Evolutionary conservation across 1,140 invertebrate species (phyloP).

Genomic region (Grapholita molesta): DNA sequence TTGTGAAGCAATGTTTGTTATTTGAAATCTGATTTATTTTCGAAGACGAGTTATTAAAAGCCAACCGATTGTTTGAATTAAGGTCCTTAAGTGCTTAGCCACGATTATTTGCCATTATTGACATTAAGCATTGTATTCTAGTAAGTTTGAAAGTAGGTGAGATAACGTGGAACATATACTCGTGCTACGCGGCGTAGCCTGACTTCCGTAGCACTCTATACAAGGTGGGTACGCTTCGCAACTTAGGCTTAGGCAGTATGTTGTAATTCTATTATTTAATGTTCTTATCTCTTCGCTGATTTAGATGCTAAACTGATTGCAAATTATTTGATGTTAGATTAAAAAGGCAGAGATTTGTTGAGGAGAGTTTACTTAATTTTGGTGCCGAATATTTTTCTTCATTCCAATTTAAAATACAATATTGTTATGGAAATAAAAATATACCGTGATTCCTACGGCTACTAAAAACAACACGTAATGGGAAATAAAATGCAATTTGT

Average conservation of each 20-base stretch:
- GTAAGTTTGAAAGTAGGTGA: neutral
- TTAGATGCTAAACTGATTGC: no score
- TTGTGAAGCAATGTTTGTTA: slow-evolving; percentile 50
- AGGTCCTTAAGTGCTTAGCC: neutral
- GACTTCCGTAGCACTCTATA: neutral
- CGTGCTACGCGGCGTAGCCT: neutral
- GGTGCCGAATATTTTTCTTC: no score
- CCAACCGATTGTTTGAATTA: neutral
- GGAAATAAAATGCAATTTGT: no score
- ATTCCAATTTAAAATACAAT: no score
- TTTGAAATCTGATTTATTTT: slow-evolving; percentile 55
- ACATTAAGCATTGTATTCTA: neutral
- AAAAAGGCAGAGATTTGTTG: no score
- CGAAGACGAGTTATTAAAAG: slow-evolving; percentile 43
- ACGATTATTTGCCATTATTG: neutral
- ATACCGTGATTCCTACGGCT: no score
- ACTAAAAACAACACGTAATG: no score
- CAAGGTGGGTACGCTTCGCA: no score
- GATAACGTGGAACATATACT: neutral
- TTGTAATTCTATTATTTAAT: neutral
- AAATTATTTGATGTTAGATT: no score
- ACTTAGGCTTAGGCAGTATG: neutral
- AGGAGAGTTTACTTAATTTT: no score
- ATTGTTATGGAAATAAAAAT: neutral
- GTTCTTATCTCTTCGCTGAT: no score